Percentiles rank a stretch among this genome's conserved stretches.
phyloP scores from a whole-genome alignment of 2,113 vertebrate genomes.

The Dendropsophus ebraccatus region DNA sequence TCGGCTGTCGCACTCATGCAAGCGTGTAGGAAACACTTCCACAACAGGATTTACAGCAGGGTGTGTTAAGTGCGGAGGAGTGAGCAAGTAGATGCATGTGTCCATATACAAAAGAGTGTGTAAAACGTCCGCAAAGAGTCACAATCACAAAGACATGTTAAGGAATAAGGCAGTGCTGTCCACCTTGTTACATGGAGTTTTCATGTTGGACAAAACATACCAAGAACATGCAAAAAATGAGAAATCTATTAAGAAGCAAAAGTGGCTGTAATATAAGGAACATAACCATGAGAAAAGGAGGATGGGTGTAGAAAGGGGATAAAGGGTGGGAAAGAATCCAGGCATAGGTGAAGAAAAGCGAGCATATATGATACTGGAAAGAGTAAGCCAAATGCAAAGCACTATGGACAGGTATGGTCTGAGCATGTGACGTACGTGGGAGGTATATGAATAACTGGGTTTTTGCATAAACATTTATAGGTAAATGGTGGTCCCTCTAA shows the following conservation, averaged over 20 bases:
- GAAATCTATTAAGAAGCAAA: neutral
- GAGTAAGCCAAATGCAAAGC: neutral
- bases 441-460: neutral
- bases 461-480: neutral
- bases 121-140: conserved; percentile 10
- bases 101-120: neutral
- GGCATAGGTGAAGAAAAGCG: neutral
- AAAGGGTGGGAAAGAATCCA: neutral
- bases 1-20: neutral
- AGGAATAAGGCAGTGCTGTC: neutral
- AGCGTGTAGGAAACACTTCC: conserved; percentile 34
- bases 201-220: neutral
- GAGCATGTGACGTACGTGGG: neutral
- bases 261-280: too few relatives aligned
- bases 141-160: neutral
- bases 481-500: neutral
- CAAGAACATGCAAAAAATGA: neutral
- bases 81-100: conserved; percentile 34
- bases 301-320: neutral
- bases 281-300: neutral
- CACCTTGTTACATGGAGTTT: neutral
- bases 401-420: neutral
- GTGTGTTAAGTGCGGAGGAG: conserved; percentile 37
- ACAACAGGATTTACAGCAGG: conserved; percentile 42
- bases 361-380: neutral